Percentiles rank a stretch among this genome's conserved stretches.
Conservation (phyloP, 1,140 invertebrate species). For the Drosophila sucinea region DNA sequence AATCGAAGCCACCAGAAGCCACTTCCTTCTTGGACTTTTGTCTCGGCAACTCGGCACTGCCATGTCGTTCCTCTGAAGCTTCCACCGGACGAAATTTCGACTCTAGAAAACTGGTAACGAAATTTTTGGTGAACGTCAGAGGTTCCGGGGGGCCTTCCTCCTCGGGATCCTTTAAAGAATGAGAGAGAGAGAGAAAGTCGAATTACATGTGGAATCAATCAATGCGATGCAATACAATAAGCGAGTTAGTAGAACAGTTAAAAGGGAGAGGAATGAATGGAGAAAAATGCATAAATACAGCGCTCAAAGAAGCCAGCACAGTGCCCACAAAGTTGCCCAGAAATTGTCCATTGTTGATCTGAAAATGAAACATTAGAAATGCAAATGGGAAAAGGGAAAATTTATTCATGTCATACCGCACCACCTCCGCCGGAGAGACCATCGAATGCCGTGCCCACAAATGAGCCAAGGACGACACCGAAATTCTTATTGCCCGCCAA, state of each 20-base stretch:
- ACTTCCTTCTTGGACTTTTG: slow-evolving; percentile 49
- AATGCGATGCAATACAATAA: too few species aligned
- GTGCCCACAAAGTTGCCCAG: slow-evolving; percentile 82
- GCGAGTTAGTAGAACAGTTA: slow-evolving; percentile 56
- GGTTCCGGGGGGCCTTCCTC: slow-evolving; percentile 77
- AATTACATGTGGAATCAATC: neutral
- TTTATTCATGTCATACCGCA: slow-evolving; percentile 76
- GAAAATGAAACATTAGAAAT: slow-evolving; percentile 10
- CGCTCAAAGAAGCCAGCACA: slow-evolving; percentile 77
- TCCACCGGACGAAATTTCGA: slow-evolving; percentile 65
- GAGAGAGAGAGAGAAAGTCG: neutral
- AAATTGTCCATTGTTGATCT: slow-evolving; percentile 83
- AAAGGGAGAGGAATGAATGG: neutral
- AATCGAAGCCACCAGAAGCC: slow-evolving; percentile 58
- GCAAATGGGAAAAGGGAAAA: neutral
- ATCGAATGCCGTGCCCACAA: slow-evolving; percentile 84
- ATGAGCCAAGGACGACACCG: slow-evolving; percentile 83
- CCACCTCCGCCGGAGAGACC: slow-evolving; percentile 84
- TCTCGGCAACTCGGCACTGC: slow-evolving; percentile 40
- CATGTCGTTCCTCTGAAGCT: slow-evolving; percentile 56
- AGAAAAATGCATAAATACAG: slow-evolving; percentile 72
- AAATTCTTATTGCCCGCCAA: slow-evolving; percentile 83
- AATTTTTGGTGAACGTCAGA: slow-evolving; percentile 67
- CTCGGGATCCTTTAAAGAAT: slow-evolving; percentile 69
- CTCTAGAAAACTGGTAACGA: slow-evolving; percentile 68